A percentile compares a stretch with the other conserved stretches of the same genome.
These are phyloP conservation scores for Trachelipus rathkii DNA, from an alignment of 1,140 invertebrate species.

Conservation along the genomic window DNA sequence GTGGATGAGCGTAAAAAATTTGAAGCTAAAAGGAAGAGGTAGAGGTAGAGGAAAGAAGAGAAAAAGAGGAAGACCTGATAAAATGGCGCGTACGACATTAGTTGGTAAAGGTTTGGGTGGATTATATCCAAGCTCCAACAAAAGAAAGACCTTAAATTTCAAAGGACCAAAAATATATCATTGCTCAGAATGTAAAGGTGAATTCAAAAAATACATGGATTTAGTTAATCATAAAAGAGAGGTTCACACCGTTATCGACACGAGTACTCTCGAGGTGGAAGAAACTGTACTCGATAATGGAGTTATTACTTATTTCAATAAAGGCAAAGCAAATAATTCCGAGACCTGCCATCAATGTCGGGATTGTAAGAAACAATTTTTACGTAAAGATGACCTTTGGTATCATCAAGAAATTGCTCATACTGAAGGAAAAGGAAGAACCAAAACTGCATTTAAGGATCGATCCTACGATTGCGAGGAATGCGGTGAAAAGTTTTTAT, in stretches of 20 bases:
- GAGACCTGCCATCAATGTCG: constrained; percentile 42
- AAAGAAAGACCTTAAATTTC: constrained; percentile 29
- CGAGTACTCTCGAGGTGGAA: constrained; percentile 40
- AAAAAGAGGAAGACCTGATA: constrained; percentile 32
- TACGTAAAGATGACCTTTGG: constrained; percentile 44
- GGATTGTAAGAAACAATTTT: constrained; percentile 43
- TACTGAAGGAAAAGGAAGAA: constrained; percentile 41
- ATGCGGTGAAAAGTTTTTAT: constrained; percentile 43
- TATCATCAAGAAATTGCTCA: constrained; percentile 44
- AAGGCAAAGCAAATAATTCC: constrained; percentile 44
- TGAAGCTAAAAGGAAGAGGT: constrained; percentile 30
- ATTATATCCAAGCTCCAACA: constrained; percentile 39
- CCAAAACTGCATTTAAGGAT: constrained; percentile 45
- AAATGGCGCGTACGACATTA: constrained; percentile 39
- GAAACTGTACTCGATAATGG: constrained; percentile 45
- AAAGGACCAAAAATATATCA: constrained; percentile 43
- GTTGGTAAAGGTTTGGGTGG: constrained; percentile 43
- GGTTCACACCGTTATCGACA: constrained; percentile 43
- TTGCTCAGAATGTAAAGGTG: constrained; percentile 41
- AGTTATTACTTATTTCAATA: constrained; percentile 45
- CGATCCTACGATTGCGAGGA: constrained; percentile 45
- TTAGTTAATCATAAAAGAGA: constrained; percentile 41
- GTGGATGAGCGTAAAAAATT: constrained; percentile 35
- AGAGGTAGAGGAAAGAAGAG: constrained; percentile 31
- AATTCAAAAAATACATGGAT: constrained; percentile 44